Base-by-base conservation (phyloP, 2,888 invertebrate genomes). In the Caenorhabditis doughertyi region DNA sequence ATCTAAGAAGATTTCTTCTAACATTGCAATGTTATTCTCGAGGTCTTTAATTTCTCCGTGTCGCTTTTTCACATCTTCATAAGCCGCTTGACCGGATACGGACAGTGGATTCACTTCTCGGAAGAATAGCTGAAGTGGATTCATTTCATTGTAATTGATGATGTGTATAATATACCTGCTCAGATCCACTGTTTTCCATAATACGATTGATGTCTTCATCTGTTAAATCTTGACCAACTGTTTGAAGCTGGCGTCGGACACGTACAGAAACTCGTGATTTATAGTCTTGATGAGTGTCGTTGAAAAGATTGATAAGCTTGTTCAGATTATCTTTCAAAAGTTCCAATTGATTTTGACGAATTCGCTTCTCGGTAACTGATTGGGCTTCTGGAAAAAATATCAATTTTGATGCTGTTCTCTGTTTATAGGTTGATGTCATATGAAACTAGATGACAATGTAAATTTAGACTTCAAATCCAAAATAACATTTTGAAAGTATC, bases 1-100 rank as follows among this genome's bases (percentile, higher is more conserved):
- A 93, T 99, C 99, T 96, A 98, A 97, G 93, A 99, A 99, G 97
- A 99, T 98, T 94, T 99, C 99, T 93, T 99, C 98, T 87, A 99
- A 95, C 94, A 99, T 98, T 93, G 97, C 95, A 94, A 99, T 98
- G 92, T 97, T 98, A 92, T 96, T 98, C 94, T 99, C 99, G 94
- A 99, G 94, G 94, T 99, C 98, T 93, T 99, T 97, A 93, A 99
- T 98, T 94, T 99, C 99, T 87, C 97, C 96, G 93, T 99, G 99
- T 90, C 99, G 95, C 25, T 87, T 86, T 44, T 90, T 88, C 11
- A 89, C 91, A 71, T 91, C 91, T 77, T 90, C 90, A 8, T 91
- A 81, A 0, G 89, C 89, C 1, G 86, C 84, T 55, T 84, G 84
- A 29, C 88, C 89, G 60, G 89, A 88, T 0, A 89, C 82, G 9